These are phyloP conservation scores for Hypsopygia costalis DNA, from an alignment of 2,888 invertebrate species.

Conservation along the genomic window DNA sequence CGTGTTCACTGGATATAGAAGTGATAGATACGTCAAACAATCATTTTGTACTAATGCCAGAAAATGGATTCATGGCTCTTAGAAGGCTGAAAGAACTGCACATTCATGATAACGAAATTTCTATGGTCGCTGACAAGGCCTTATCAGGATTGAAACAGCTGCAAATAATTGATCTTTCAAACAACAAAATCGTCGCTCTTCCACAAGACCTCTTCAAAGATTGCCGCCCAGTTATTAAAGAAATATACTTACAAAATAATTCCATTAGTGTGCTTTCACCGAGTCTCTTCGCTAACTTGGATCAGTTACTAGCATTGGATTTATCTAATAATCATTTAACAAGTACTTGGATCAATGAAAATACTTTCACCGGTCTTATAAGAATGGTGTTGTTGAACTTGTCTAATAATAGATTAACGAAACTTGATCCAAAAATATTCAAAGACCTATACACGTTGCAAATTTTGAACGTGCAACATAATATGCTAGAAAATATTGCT, in stretches of 20 bases:
- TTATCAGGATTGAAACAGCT: slow-evolving; percentile 89
- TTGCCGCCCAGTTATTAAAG: slow-evolving; percentile 88
- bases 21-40: slow-evolving; percentile 91
- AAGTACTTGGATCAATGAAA: slow-evolving; percentile 91
- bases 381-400: slow-evolving; percentile 92
- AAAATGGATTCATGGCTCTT: slow-evolving; percentile 90
- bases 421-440: slow-evolving; percentile 91
- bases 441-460: slow-evolving; percentile 92
- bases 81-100: slow-evolving; percentile 89
- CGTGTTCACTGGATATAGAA: slow-evolving; percentile 90
- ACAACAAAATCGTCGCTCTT: slow-evolving; percentile 93
- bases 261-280: slow-evolving; percentile 92
- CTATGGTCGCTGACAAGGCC: slow-evolving; percentile 92
- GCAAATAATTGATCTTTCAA: slow-evolving; percentile 92
- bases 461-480: slow-evolving; percentile 91
- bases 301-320: slow-evolving; percentile 90
- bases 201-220: slow-evolving; percentile 93
- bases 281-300: slow-evolving; percentile 91
- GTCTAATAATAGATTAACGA: slow-evolving; percentile 90
- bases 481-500: slow-evolving; percentile 90
- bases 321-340: slow-evolving; percentile 92
- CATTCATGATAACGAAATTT: slow-evolving; percentile 93
- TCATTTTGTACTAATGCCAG: slow-evolving; percentile 90
- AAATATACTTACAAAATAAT: slow-evolving; percentile 95
- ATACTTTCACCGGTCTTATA: slow-evolving; percentile 93